Base-by-base conservation (phyloP, 2,888 invertebrate genomes). In the Heteromyza rotundicornis region DNA sequence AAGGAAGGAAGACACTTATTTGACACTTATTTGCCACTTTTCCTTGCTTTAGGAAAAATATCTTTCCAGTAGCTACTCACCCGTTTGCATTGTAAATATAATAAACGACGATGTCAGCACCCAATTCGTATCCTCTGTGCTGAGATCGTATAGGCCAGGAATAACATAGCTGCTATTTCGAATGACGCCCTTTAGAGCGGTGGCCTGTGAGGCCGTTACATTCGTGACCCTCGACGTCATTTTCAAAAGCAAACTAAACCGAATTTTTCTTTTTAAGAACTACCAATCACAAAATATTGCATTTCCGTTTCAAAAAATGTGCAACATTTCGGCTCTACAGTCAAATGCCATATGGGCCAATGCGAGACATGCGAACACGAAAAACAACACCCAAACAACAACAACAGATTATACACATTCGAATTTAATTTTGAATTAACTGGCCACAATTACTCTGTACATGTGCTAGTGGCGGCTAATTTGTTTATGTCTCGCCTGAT, bases 71-170 rank as follows among this genome's bases (percentile, higher is more conserved):
- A n/a, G n/a, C n/a, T 51, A 40, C 8, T 76, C 81, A 92, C 93
- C 95, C 66, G 95, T 94, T 85, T 95, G 95, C 95, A 95, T 95
- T 1, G 95, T 95, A 80, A 95, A 94, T 68, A 95, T 93, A 74
- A 95, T 94, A 79, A 95, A 95, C 0, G 94, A 90, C 57, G 92
- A 92, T 0, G 94, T 92, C 59, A 95, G 85, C 55, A 95, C 92
- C 95, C 95, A 95, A 72, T 92, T 92, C 12, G 93, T 91, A 77
- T 95, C 95, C 78, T 93, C 94, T 7, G 87, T 86, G 64, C 87
- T 89, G 32, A 92, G 87, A 74, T 87, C 85, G 73, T 87, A 91
- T 16, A 87, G 84, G 53, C 89, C 89, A 0, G 89, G 86, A 63
- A 85, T 82, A 14, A 84, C 81, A 73, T 84, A 84, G 60, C 81